A percentile compares a stretch with the other conserved stretches of the same genome.
These are phyloP conservation scores for Camelus dromedarius DNA, from an alignment of 2,113 vertebrate genomes.

Conservation along the genomic window DNA sequence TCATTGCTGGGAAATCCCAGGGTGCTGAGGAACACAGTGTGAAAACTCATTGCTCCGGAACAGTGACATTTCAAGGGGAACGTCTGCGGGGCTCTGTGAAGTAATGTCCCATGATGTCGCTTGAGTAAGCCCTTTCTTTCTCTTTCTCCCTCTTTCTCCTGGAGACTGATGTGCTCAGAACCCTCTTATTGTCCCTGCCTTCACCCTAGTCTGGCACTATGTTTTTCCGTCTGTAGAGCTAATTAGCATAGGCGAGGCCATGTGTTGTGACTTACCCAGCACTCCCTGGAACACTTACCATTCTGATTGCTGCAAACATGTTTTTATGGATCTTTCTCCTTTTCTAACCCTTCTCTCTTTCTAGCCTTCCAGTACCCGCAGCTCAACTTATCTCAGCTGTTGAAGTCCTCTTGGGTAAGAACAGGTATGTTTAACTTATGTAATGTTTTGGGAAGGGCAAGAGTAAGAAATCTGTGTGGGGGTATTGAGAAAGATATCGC, in stretches of 20 bases:
- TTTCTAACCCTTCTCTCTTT: constrained; percentile 2
- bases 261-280: not conserved
- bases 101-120: not conserved
- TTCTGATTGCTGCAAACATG: not conserved
- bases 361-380: constrained; percentile 97
- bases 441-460: not conserved
- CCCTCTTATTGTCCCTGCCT: rapidly evolving
- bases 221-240: not conserved
- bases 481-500: not conserved
- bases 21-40: not conserved
- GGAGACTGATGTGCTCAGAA: not conserved
- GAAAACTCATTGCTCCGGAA: not conserved
- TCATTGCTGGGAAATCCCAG: not conserved
- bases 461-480: not conserved
- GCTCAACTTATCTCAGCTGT: constrained; percentile 93
- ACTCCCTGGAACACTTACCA: too few relatives aligned
- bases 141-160: not conserved
- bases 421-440: constrained; percentile 90
- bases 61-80: not conserved
- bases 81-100: not conserved
- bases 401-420: constrained; percentile 97
- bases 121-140: not conserved
- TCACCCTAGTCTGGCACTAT: not conserved
- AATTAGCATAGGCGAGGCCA: not conserved
- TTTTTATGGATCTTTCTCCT: constrained; percentile 35